phyloP scores from a whole-genome alignment of 64 coral and sea anemone genomes.

The Orbicella faveolata region DNA sequence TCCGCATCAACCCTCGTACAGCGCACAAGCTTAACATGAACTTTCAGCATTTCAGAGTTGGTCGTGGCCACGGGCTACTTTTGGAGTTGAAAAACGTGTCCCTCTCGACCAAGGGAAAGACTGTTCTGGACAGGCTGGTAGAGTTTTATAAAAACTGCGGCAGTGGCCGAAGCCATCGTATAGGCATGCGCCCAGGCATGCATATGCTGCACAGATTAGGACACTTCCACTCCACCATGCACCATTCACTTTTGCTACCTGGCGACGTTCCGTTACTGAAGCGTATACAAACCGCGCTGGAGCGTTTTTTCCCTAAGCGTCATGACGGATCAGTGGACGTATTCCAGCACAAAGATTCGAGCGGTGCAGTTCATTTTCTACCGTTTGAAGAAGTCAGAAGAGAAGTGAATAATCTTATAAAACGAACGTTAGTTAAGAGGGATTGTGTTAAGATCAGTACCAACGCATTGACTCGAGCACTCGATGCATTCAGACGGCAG shows the following conservation, averaged over 20 bases:
- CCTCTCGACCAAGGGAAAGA: not conserved
- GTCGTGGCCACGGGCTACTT: not conserved
- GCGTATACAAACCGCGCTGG: slow-evolving; percentile 4
- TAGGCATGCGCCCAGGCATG: not conserved
- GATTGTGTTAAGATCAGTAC: slow-evolving; percentile 19
- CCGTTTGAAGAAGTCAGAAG: not conserved
- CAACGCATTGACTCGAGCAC: slow-evolving; percentile 4
- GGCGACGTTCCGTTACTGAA: slow-evolving; percentile 8
- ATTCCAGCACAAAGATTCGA: slow-evolving; percentile 22
- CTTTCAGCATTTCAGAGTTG: slow-evolving; percentile 11
- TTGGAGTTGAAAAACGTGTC: slow-evolving; percentile 22
- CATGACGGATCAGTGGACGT: slow-evolving; percentile 25
- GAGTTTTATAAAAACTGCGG: slow-evolving; percentile 29
- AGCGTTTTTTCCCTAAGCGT: slow-evolving; percentile 26
- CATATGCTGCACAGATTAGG: not conserved
- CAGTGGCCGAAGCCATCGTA: not conserved
- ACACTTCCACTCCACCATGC: not conserved
- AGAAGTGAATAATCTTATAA: not conserved
- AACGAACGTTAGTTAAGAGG: not conserved
- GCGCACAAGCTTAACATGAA: not conserved
- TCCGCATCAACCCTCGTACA: not conserved
- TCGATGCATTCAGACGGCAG: not conserved
- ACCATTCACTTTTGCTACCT: not conserved
- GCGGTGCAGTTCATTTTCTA: slow-evolving; percentile 8
- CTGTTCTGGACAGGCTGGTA: not conserved